Evolutionary conservation across 2,113 vertebrate genomes (phyloP), one percentile per base, ranked within the genome.

Genomic region (Todiramphus chloris): DNA sequence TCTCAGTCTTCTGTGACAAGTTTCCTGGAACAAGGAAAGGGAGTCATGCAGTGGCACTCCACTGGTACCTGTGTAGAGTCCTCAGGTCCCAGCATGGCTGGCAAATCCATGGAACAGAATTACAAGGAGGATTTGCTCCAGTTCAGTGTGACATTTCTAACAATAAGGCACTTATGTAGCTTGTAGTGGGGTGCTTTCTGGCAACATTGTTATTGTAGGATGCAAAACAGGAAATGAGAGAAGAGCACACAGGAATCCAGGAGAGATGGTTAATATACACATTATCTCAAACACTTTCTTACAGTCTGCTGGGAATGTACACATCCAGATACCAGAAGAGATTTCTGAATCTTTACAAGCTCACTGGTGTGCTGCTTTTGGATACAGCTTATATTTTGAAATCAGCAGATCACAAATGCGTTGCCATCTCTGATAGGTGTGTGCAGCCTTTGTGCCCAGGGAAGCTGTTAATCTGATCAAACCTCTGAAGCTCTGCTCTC

Each of bases 401-500:
- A 96, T 84, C 89, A 90, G 55, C 27, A 74, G 62, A 80, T 91
- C 94, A 62, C 33, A 87, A 70, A 90, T 48, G 51, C 31, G 30
- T 50, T 90, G 27, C 56, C 39, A 74, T 33, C 24, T 68, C 48
- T 83, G 80, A 46, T 24, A 79, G 16, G 16, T 74, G 13, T 44
- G 35, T 81, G 35, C 75, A 92, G 33, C 55, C 59, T 76, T 72
- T 87, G 66, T 74, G 85, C 46, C 53, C 66, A 62, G 83, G 68
- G 33, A 77, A 60, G 48, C 31, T 67, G 20, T 56, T 89, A 64
- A 24, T 85, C 83, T 28, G 39, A 86, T 39, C 39, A 66, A 76
- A 66, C 11, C 14, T 91, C 80, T 98, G 93, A 94, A 94, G 87
- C 39, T 95, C 51, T 96, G 46, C 73, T 97, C 18, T 93, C 78